phyloP scores from a whole-genome alignment of 2,797 vertebrate species.

The Myripristis murdjan region DNA sequence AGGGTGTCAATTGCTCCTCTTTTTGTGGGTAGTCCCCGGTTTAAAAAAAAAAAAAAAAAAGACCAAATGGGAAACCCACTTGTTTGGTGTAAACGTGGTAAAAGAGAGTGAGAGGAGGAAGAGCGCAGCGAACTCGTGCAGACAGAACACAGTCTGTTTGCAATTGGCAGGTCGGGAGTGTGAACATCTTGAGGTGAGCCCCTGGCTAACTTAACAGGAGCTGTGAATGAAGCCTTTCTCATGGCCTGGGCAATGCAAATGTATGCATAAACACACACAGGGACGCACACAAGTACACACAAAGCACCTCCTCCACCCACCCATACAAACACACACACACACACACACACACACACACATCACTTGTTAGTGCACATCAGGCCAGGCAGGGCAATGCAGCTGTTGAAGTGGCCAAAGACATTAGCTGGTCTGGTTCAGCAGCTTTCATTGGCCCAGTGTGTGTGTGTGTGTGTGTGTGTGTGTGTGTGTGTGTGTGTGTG shows the following conservation, averaged over 20 bases:
- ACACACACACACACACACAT: conserved; percentile 50
- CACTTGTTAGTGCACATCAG: conserved; percentile 57
- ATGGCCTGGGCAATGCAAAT: conserved; percentile 59
- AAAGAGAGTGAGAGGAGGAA: conserved; percentile 34
- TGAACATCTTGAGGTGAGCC: conserved; percentile 71
- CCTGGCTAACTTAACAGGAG: conserved; percentile 64
- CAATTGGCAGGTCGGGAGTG: conserved; percentile 64
- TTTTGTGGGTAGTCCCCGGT: too few relatives aligned
- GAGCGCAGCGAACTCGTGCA: conserved; percentile 33
- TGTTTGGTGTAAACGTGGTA: too few relatives aligned
- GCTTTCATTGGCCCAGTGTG: conserved; percentile 55
- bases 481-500: too few relatives aligned
- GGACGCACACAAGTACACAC: conserved; percentile 14
- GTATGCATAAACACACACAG: background rate
- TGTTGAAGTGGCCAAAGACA: conserved; percentile 72
- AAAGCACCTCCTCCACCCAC: conserved; percentile 25
- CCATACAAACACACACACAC: conserved; percentile 44
- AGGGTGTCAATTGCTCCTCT: too few relatives aligned
- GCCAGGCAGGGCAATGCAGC: conserved; percentile 63
- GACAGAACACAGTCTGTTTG: conserved; percentile 72
- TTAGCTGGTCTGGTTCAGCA: conserved; percentile 68
- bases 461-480: background rate
- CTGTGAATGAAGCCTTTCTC: conserved; percentile 80
- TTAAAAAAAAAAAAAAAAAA: too few relatives aligned
- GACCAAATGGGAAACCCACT: too few relatives aligned